A percentile compares a stretch with the other conserved stretches of the same genome.
Conservation (phyloP, 2,113 vertebrate species). For the Petaurus breviceps region DNA sequence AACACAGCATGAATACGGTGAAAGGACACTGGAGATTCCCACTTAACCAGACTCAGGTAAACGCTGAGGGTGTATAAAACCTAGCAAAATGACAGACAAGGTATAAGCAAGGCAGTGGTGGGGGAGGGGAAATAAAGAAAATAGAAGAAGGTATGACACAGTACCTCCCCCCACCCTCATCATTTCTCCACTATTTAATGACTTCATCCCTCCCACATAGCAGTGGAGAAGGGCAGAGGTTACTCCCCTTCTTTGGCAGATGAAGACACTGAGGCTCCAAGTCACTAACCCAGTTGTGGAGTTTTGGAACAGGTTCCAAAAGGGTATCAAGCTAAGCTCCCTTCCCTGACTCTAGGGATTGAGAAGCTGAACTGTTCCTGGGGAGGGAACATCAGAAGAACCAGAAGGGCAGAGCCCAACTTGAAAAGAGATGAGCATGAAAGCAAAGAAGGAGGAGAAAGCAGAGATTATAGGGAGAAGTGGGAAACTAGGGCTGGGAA, state of each 20-base stretch:
- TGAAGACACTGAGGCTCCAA: neutral
- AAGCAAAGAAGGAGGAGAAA: neutral
- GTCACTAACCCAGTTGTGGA: neutral
- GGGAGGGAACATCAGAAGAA: neutral
- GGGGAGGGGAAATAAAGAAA: neutral
- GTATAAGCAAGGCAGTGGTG: neutral
- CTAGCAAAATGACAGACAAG: neutral
- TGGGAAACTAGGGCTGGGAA: neutral
- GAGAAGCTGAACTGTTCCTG: neutral
- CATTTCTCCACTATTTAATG: neutral
- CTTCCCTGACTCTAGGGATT: neutral
- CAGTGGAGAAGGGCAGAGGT: neutral
- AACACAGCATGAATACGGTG: slow-evolving; percentile 39
- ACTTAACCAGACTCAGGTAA: neutral
- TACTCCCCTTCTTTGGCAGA: neutral
- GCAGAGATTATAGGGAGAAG: neutral
- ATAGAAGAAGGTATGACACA: neutral
- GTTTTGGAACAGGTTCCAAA: neutral
- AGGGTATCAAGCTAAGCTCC: neutral
- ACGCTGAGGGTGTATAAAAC: neutral
- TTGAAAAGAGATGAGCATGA: neutral
- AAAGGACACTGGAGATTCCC: neutral
- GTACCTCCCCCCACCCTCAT: neutral
- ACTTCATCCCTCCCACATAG: neutral
- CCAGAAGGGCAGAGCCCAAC: neutral